Conservation (phyloP, 2,888 invertebrate species). For the Nowickia ferox region DNA sequence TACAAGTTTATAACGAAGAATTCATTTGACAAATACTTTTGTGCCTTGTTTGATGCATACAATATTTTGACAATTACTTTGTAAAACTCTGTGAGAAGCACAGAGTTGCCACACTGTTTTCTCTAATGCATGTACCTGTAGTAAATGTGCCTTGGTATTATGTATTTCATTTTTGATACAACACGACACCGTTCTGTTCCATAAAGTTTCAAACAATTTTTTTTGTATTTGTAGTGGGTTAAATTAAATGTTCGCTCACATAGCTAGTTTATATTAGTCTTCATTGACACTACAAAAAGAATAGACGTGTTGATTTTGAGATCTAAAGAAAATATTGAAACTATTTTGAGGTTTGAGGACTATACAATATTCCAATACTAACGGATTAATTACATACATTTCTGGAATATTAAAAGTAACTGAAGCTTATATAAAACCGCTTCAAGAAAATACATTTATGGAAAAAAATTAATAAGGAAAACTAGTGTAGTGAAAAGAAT, state of each 20-base stretch:
- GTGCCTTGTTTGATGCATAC: too few species aligned
- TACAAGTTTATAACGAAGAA: too few species aligned
- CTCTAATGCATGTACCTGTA: too few species aligned
- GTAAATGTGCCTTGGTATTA: too few species aligned
- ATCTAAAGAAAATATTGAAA: background rate
- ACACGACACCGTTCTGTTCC: constrained; percentile 55
- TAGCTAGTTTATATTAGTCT: constrained; percentile 72
- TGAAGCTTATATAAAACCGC: constrained; percentile 58
- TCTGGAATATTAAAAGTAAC: constrained; percentile 57
- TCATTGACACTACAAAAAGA: constrained; percentile 74
- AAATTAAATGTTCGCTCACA: constrained; percentile 74
- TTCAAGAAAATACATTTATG: constrained; percentile 35
- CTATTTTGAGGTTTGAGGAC: constrained; percentile 47
- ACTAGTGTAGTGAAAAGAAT: constrained; percentile 1
- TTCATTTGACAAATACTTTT: too few species aligned
- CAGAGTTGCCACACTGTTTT: too few species aligned
- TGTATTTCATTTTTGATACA: too few species aligned
- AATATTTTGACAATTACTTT: too few species aligned
- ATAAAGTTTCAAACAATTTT: constrained; percentile 33
- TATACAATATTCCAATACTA: constrained; percentile 41
- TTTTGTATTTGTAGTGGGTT: constrained; percentile 62
- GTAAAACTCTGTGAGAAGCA: too few species aligned
- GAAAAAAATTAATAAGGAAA: constrained; percentile 20
- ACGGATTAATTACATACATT: constrained; percentile 9
- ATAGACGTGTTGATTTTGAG: constrained; percentile 56